A percentile compares a stretch with the other conserved stretches of the same genome.
Evolutionary conservation across 2,113 vertebrate genomes (phyloP).

Genomic region (Kryptolebias marmoratus): DNA sequence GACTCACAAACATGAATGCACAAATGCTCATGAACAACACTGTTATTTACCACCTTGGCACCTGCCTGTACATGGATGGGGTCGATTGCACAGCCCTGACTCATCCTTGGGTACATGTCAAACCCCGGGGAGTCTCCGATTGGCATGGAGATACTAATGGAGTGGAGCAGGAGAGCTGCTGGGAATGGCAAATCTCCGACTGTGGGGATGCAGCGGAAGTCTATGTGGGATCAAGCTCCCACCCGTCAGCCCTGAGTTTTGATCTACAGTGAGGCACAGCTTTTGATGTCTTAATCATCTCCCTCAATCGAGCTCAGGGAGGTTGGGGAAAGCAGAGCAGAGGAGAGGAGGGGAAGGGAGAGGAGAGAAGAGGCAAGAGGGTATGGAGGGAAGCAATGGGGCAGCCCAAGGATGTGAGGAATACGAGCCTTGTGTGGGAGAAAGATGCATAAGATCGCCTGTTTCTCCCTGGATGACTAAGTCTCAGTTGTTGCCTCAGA

Average conservation of each 20-base stretch:
- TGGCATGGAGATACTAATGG: conserved; percentile 80
- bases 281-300: conserved; percentile 83
- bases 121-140: conserved; percentile 77
- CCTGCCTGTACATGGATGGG: conserved; percentile 71
- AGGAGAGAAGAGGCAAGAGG: conserved; percentile 40
- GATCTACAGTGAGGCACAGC: conserved; percentile 73
- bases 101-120: conserved; percentile 79
- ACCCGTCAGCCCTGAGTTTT: conserved; percentile 75
- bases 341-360: conserved; percentile 42
- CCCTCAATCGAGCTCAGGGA: conserved; percentile 72
- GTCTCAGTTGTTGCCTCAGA: conserved; percentile 45
- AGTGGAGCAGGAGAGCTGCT: conserved; percentile 77
- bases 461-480: conserved; percentile 55
- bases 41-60: conserved; percentile 63
- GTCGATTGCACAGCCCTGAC: conserved; percentile 77
- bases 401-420: conserved; percentile 63
- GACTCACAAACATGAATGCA: conserved; percentile 48
- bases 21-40: conserved; percentile 25
- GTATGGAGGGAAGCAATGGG: conserved; percentile 51
- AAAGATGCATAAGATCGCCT: conserved; percentile 41
- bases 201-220: conserved; percentile 76
- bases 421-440: conserved; percentile 59
- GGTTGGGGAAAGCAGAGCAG: conserved; percentile 58
- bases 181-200: conserved; percentile 79
- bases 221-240: conserved; percentile 74